phyloP scores from a whole-genome alignment of 1,140 invertebrate species.

The Notospermus geniculatus region DNA sequence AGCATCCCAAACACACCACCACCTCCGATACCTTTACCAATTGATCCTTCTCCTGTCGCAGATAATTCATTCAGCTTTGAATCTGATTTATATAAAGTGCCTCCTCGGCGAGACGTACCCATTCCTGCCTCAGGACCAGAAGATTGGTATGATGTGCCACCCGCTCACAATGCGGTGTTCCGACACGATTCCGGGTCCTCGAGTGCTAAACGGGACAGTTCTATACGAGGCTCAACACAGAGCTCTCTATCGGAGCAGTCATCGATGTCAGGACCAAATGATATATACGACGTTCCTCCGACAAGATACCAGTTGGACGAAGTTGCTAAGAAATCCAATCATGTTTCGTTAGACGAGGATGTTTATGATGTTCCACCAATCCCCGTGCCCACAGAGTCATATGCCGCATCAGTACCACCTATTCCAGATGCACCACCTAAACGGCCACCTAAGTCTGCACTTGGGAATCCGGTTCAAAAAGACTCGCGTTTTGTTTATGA shows the following conservation, averaged over 20 bases:
- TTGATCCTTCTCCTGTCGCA: constrained; percentile 24
- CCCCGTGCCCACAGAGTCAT: too few relatives aligned
- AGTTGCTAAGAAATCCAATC: not conserved
- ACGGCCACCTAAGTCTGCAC: constrained; percentile 1
- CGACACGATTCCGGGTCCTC: constrained; percentile 24
- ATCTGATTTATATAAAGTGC: constrained; percentile 25
- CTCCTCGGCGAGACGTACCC: constrained; percentile 18
- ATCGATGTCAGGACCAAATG: constrained; percentile 22
- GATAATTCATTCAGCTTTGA: constrained; percentile 14
- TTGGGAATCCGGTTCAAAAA: constrained; percentile 4
- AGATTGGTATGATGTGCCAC: constrained; percentile 11
- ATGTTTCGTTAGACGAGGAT: constrained; percentile 22
- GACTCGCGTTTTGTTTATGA: not conserved
- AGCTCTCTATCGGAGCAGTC: constrained; percentile 29
- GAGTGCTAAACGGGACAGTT: constrained; percentile 27
- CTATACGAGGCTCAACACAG: constrained; percentile 12
- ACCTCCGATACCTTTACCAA: constrained; percentile 31
- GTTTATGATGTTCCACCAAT: constrained; percentile 34
- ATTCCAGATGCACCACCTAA: not conserved
- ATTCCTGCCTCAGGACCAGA: not conserved
- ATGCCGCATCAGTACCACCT: constrained; percentile 3
- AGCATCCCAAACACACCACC: constrained; percentile 42
- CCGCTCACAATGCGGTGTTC: not conserved
- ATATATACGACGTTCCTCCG: constrained; percentile 32
- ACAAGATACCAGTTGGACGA: not conserved